Percentiles rank a stretch among this genome's conserved stretches.
These are phyloP conservation scores for Artemia sp. DNA, from an alignment of 2,888 invertebrate species.

Conservation along the genomic window DNA sequence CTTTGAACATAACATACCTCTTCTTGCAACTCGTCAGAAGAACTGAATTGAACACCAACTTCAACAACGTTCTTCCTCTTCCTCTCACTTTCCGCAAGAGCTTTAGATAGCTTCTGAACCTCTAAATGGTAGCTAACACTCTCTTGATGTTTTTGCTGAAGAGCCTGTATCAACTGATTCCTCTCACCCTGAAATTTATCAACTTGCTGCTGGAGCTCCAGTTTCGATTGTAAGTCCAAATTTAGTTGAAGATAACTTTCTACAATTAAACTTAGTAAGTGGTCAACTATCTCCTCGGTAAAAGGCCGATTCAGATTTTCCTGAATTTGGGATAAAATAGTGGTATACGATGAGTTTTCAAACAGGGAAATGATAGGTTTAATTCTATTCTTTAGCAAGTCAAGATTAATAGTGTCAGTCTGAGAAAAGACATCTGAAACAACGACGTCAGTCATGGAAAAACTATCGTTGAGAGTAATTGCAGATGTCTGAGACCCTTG, in stretches of 20 bases:
- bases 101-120: slow-evolving; percentile 48
- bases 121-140: slow-evolving; percentile 64
- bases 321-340: too few species aligned
- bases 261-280: neutral
- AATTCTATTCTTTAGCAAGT: too few species aligned
- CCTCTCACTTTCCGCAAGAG: neutral
- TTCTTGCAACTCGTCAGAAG: neutral
- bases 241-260: neutral
- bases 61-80: slow-evolving; percentile 14
- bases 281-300: neutral
- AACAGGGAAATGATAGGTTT: too few species aligned
- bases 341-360: too few species aligned
- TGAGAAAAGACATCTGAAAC: neutral
- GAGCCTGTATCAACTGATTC: slow-evolving; percentile 26
- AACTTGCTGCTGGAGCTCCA: slow-evolving; percentile 3
- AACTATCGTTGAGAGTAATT: neutral
- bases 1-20: neutral
- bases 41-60: neutral
- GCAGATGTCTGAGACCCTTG: neutral
- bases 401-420: neutral
- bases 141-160: slow-evolving; percentile 48
- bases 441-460: neutral
- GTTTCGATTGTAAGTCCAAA: neutral
- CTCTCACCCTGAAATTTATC: slow-evolving; percentile 26
- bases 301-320: too few species aligned